Percentiles rank a stretch among this genome's conserved stretches.
Evolutionary conservation across 64 coral and sea anemone genomes (phyloP).

Genomic region (Pachyseris speciosa): DNA sequence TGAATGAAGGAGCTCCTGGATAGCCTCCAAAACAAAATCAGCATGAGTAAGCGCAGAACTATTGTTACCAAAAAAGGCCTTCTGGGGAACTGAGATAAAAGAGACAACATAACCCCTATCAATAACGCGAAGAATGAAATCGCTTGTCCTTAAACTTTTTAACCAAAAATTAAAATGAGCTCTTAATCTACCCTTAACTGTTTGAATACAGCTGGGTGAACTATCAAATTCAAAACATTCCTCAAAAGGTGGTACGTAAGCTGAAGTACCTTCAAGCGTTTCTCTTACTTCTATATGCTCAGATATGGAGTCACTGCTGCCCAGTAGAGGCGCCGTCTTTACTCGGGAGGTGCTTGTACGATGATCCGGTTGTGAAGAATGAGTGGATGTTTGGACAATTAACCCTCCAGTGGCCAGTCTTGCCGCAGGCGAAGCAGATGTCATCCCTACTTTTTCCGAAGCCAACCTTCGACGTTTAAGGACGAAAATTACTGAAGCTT

Average conservation of each 20-base stretch:
- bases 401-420: too few species aligned
- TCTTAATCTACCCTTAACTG: too few species aligned
- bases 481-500: too few species aligned
- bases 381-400: too few species aligned
- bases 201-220: too few species aligned
- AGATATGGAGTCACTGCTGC: not conserved
- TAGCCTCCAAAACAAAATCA: not conserved
- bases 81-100: not conserved
- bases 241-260: not conserved
- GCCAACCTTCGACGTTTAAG: too few species aligned
- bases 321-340: not conserved
- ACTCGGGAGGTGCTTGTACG: not conserved
- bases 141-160: not conserved
- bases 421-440: too few species aligned
- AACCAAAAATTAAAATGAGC: not conserved
- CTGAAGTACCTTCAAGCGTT: not conserved
- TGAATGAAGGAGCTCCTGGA: not conserved
- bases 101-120: not conserved
- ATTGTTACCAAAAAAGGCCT: not conserved
- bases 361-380: not conserved
- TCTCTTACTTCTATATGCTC: not conserved
- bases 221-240: slow-evolving; percentile 1
- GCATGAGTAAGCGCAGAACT: not conserved
- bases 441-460: too few species aligned
- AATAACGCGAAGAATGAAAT: not conserved